Percentiles rank a stretch among this genome's conserved stretches.
phyloP scores from a whole-genome alignment of 2,797 vertebrate species.

The Microctenopoma stevenorrisi region DNA sequence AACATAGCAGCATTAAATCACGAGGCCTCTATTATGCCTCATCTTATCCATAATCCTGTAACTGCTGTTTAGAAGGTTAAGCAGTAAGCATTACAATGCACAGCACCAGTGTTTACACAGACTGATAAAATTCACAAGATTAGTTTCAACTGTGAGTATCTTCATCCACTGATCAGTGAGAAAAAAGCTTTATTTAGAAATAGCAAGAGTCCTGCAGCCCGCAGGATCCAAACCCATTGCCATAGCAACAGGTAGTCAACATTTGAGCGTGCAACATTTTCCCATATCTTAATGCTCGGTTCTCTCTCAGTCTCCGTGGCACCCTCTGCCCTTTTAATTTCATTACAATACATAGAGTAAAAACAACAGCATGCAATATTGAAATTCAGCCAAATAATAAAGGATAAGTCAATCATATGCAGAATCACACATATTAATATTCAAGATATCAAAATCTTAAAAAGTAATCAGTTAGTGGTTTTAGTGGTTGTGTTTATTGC shows the following conservation, averaged over 20 bases:
- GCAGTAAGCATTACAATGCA: slow-evolving; percentile 25
- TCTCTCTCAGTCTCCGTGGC: slow-evolving; percentile 67
- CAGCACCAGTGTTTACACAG: slow-evolving; percentile 51
- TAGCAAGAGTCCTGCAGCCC: slow-evolving; percentile 82
- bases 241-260: slow-evolving; percentile 89
- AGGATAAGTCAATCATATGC: slow-evolving; percentile 40
- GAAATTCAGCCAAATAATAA: slow-evolving; percentile 56
- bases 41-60: slow-evolving; percentile 45
- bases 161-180: slow-evolving; percentile 79
- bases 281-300: slow-evolving; percentile 69
- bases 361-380: slow-evolving; percentile 58
- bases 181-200: slow-evolving; percentile 87
- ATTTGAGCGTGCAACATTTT: slow-evolving; percentile 80
- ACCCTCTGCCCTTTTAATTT: slow-evolving; percentile 76
- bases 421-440: slow-evolving; percentile 33
- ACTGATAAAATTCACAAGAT: slow-evolving; percentile 64
- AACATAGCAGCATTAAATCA: slow-evolving; percentile 18
- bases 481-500: slow-evolving; percentile 8
- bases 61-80: slow-evolving; percentile 54
- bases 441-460: slow-evolving; percentile 14
- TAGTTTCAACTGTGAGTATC: slow-evolving; percentile 73
- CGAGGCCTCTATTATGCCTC: slow-evolving; percentile 29
- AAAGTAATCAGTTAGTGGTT: slow-evolving; percentile 1
- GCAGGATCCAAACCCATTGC: slow-evolving; percentile 81
- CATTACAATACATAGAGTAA: slow-evolving; percentile 60